Conservation (phyloP, 2,888 invertebrate species). For the Seladonia tumulorum region DNA sequence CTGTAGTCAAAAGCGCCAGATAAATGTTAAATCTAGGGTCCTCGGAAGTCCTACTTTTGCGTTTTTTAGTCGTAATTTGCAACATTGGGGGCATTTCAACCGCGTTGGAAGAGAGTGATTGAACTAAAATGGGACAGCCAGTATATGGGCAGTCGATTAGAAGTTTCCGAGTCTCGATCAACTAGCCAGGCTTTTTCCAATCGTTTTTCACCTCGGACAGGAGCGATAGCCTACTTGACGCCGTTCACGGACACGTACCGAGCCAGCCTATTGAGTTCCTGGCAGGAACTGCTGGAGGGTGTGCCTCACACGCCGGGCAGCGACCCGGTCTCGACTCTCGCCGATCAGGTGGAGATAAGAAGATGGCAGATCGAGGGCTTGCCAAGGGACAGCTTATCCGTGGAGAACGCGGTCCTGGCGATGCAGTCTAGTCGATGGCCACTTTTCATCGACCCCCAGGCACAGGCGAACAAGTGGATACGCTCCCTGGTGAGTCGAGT, state of each 20-base stretch:
- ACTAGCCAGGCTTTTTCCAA: background rate
- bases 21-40: no score
- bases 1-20: no score
- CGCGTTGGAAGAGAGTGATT: background rate
- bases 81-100: no score
- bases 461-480: conserved; percentile 96
- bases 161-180: background rate
- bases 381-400: conserved; percentile 93
- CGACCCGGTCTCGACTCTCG: conserved; percentile 89
- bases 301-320: conserved; percentile 90
- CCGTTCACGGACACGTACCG: conserved; percentile 90
- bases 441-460: conserved; percentile 96
- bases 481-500: conserved; percentile 90
- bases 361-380: conserved; percentile 94
- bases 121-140: background rate
- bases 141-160: background rate
- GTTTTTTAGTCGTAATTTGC: no score
- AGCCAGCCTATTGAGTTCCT: conserved; percentile 86
- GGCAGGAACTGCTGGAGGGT: conserved; percentile 84
- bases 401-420: conserved; percentile 95
- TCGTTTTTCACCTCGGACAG: conserved; percentile 78
- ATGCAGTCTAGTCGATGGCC: conserved; percentile 94
- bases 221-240: conserved; percentile 92
- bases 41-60: no score
- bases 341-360: conserved; percentile 91